Base-by-base conservation (phyloP, 2,888 invertebrate genomes). In the Aricia artaxerxes region DNA sequence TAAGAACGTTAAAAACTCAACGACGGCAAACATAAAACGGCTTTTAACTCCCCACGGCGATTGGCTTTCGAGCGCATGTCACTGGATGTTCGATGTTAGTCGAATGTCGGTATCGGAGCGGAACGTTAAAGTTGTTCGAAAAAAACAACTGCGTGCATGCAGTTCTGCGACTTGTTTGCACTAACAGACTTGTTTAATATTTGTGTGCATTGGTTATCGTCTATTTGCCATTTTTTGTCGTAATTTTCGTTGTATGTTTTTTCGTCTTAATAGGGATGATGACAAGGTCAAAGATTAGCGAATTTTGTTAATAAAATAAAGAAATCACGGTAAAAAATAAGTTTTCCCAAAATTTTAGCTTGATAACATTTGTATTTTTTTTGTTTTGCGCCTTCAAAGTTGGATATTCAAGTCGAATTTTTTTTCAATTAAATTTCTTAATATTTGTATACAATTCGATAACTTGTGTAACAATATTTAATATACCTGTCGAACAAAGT, bases 31-130 rank as follows among this genome's bases (percentile, higher is more conserved):
- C 69, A 69, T 38, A 69, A 69, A 69, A 69, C 69, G 11, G 35
- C 35, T 69, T 69, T 69, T 11, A 69, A 69, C 69, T 69, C 69
- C 69, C 69, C 69, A 69, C 69, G 69, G 35, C 69, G 69, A 69
- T 31, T 69, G 31, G 69, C 69, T 38, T 69, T 69, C 35, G 69
- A 69, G 35, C 35, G 4, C 35, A 69, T 69, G 69, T 69, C 69
- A 38, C 35, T 11, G 11, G 64, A 69, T 38, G 69, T 69, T 69
- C 69, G 35, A 69, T 69, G 69, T 69, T 31, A 69, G 64, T 35
- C 11, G 35, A 38, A 69, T 69, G 35, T 69, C 69, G 69, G 69
- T 69, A 69, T 69, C 69, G 69, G 69, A 69, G 69, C 35, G 69
- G 69, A 69, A 69, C 69, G 31, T 64, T 11, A 31, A 4, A 64